phyloP scores from a whole-genome alignment of 1,140 invertebrate species.

The Patella vulgata region DNA sequence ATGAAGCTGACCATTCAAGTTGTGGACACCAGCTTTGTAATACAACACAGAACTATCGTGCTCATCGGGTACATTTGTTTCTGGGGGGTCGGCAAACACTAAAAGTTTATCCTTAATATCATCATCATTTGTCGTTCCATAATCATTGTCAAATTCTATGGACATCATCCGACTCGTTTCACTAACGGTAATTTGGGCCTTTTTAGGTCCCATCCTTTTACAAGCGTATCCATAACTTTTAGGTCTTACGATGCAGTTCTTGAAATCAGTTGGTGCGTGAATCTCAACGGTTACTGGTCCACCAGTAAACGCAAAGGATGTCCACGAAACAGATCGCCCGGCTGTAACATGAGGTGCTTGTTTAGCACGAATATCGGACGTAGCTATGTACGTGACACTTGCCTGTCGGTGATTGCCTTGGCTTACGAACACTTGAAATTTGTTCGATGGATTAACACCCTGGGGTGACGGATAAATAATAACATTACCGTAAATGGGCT shows the following conservation, averaged over 20 bases:
- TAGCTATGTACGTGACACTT: background rate
- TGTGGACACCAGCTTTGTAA: slow-evolving; percentile 13
- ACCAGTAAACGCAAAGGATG: slow-evolving; percentile 19
- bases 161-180: slow-evolving; percentile 13
- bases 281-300: slow-evolving; percentile 13
- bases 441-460: background rate
- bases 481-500: no score
- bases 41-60: slow-evolving; percentile 11
- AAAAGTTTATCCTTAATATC: slow-evolving; percentile 15
- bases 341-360: slow-evolving; percentile 1
- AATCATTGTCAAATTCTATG: slow-evolving; percentile 18
- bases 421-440: background rate
- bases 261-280: slow-evolving; percentile 10
- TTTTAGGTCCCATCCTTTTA: background rate
- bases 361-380: background rate
- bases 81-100: slow-evolving; percentile 12
- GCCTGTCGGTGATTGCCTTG: background rate
- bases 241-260: slow-evolving; percentile 8
- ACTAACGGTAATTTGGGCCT: background rate
- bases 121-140: background rate
- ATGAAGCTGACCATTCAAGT: slow-evolving; percentile 6
- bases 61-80: slow-evolving; percentile 1
- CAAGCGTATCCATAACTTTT: slow-evolving; percentile 1
- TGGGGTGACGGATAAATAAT: no score
- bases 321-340: slow-evolving; percentile 12